Base-by-base conservation (phyloP, 2,888 invertebrate species). In the Malachius bipustulatus region DNA sequence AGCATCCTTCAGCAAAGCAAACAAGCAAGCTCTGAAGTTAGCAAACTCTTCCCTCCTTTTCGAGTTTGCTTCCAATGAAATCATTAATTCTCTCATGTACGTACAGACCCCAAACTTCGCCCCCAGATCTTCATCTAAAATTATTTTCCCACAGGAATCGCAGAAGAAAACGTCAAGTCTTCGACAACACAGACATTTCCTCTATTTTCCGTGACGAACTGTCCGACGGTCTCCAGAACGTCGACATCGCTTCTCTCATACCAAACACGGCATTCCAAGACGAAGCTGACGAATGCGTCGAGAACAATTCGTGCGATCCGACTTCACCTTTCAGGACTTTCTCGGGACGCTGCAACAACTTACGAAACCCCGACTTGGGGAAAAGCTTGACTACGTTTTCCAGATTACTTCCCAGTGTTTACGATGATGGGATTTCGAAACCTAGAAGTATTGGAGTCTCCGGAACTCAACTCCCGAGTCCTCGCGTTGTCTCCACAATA, bases 1-100 rank as follows among this genome's bases (percentile, higher is more conserved):
- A 1, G 89, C 88, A 1, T 87, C 88, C 0, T 89, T 90, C 63
- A 87, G 85, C 37, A 88, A 89, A 53, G 88, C 90, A 14, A 90
- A 84, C 59, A 74, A 75, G 55, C 81, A 83, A 50, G 87, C 91
- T 1, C 60, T 90, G 4, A 70, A 80, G 39, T 62, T 89, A 14
- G 87, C 89, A 6, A 91, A 91, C 51, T 80, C 83, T 0, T 91
- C 90, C 0, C 68, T 89, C 6, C 74, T 89, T 50, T 77, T 83
- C 38, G 90, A 91, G 59, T 76, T 85, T 42, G 83, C 88, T 0
- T 88, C 90, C 1, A 82, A 84, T 49, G 85, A 89, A 63, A 77
- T 90, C 14, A 62, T 89, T 8, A 82, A 82, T 52, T 73, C 76
- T 2, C 59, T 77, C 14, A 40, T 57, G 55, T 59, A 51, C 54